These are phyloP conservation scores for Linepithema humile DNA, from an alignment of 1,140 invertebrate genomes.

Conservation along the genomic window DNA sequence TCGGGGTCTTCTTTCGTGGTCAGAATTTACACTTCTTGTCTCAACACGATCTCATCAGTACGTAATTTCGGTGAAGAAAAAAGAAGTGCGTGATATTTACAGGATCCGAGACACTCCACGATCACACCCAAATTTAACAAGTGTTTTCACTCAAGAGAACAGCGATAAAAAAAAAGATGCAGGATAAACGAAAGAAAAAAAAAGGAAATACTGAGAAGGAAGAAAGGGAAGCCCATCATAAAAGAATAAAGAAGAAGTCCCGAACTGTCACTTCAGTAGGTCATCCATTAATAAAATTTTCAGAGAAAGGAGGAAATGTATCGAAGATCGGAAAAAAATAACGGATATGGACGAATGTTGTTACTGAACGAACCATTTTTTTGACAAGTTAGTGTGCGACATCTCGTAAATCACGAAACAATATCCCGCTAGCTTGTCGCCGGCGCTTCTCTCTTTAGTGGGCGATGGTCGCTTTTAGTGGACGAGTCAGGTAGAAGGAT, in stretches of 20 bases:
- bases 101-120: background rate
- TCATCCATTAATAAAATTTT: background rate
- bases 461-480: background rate
- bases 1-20: background rate
- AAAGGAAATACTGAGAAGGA: too few relatives aligned
- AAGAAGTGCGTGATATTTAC: background rate
- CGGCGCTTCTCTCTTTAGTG: background rate
- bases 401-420: slow-evolving; percentile 57
- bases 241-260: background rate
- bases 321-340: background rate
- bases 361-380: too few relatives aligned
- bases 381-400: too few relatives aligned
- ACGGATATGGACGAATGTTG: background rate
- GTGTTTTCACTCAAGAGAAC: slow-evolving; percentile 46
- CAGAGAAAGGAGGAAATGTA: background rate
- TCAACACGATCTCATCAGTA: background rate
- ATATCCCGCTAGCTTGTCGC: slow-evolving; percentile 39
- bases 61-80: background rate
- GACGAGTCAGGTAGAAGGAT: slow-evolving; percentile 30
- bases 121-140: slow-evolving; percentile 23
- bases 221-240: too few relatives aligned
- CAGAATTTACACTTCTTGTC: background rate
- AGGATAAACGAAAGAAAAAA: background rate
- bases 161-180: background rate
- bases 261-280: slow-evolving; percentile 43